Conservation (phyloP, 2,797 vertebrate genomes). For the Orientallactaga sibirica region DNA sequence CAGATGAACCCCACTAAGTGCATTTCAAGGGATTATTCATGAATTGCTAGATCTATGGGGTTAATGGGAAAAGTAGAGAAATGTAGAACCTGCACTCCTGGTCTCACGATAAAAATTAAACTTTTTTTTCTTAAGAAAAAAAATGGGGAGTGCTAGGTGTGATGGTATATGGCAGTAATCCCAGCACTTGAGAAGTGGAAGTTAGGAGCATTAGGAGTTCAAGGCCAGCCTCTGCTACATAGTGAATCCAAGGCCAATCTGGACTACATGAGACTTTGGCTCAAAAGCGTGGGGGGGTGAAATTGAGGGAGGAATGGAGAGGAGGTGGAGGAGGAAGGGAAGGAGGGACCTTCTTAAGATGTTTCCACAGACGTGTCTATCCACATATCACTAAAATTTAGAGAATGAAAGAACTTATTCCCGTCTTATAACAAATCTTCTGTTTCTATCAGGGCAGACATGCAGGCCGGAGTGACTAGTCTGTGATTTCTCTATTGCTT, state of each 20-base stretch:
- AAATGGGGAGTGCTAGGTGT: too few relatives aligned
- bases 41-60: too few relatives aligned
- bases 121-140: not conserved
- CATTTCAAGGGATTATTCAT: too few relatives aligned
- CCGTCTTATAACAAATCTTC: not conserved
- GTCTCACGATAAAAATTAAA: conserved; percentile 1
- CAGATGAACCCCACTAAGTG: not conserved
- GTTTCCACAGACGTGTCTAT: not conserved
- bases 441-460: not conserved
- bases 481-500: not conserved
- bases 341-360: not conserved
- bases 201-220: too few relatives aligned
- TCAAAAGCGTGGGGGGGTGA: too few relatives aligned
- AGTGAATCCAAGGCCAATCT: too few relatives aligned
- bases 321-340: too few relatives aligned
- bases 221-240: too few relatives aligned
- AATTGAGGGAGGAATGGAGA: not conserved
- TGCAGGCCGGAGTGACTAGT: not conserved
- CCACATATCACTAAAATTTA: not conserved
- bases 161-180: too few relatives aligned
- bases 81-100: not conserved
- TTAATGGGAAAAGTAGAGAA: not conserved
- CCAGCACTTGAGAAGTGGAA: too few relatives aligned
- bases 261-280: too few relatives aligned
- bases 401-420: too few relatives aligned